Percentiles rank a stretch among this genome's conserved stretches.
These are phyloP conservation scores for Cladorhizidae sp. DNA, from an alignment of 37 sponge, comb jelly and placozoan genomes.

Conservation along the genomic window DNA sequence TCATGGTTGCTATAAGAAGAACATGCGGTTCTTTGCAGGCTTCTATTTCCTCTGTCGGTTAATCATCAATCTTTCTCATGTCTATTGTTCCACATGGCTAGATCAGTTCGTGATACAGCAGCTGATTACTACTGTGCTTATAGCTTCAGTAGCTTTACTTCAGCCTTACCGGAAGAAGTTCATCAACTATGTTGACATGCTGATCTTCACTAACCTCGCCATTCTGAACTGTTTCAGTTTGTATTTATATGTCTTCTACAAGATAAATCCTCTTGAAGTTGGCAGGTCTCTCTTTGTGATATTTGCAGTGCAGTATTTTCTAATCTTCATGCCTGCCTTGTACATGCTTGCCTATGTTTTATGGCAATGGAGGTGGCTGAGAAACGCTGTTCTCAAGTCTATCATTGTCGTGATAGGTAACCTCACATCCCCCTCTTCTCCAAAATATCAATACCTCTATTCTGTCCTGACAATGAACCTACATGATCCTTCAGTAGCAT, in stretches of 20 bases:
- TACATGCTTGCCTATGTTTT: constrained; percentile 40
- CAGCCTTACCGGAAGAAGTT: constrained; percentile 40
- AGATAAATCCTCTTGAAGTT: background rate
- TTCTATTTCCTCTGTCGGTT: constrained; percentile 53
- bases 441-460: background rate
- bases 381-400: background rate
- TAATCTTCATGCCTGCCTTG: constrained; percentile 31
- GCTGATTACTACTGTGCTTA: background rate
- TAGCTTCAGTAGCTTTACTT: constrained; percentile 8
- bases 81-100: constrained; percentile 5
- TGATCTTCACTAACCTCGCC: constrained; percentile 52
- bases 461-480: background rate
- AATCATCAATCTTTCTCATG: constrained; percentile 5
- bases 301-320: constrained; percentile 25
- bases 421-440: background rate
- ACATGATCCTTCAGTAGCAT: background rate
- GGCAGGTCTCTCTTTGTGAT: background rate
- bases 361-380: background rate
- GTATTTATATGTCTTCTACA: constrained; percentile 15
- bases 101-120: constrained; percentile 25
- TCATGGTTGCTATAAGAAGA: constrained; percentile 54
- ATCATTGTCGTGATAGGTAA: background rate
- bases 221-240: constrained; percentile 30
- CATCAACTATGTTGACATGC: constrained; percentile 42
- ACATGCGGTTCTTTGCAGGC: constrained; percentile 58